Percentiles rank a stretch among this genome's conserved stretches.
phyloP scores from a whole-genome alignment of 53 echinoderm and acorn worm species.

The Holothuria leucospilota region DNA sequence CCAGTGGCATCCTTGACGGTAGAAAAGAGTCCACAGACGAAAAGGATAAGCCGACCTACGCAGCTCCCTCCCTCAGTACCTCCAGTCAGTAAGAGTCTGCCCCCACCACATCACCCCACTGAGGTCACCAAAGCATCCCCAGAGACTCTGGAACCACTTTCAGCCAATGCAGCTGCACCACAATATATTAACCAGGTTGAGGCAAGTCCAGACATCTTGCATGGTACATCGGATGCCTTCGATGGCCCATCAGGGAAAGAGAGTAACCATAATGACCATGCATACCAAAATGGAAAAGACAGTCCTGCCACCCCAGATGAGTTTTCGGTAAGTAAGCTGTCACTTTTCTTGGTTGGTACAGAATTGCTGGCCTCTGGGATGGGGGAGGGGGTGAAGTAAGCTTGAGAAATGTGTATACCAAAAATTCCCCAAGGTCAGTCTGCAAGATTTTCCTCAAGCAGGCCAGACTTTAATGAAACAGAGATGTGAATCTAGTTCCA shows the following conservation, averaged over 20 bases:
- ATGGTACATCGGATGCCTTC: not conserved
- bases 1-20: slow-evolving; percentile 15
- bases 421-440: no score
- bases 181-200: slow-evolving; percentile 37
- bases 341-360: no score
- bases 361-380: no score
- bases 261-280: slow-evolving; percentile 29
- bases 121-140: slow-evolving; percentile 16
- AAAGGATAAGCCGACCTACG: slow-evolving; percentile 16
- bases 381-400: no score
- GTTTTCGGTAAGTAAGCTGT: slow-evolving; percentile 22
- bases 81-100: not conserved
- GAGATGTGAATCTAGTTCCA: no score
- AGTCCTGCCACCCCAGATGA: slow-evolving; percentile 35
- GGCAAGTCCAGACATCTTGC: slow-evolving; percentile 40
- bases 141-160: slow-evolving; percentile 22
- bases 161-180: slow-evolving; percentile 20
- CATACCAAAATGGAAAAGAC: slow-evolving; percentile 40
- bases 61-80: slow-evolving; percentile 45
- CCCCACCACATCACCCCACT: not conserved
- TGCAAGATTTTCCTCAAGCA: no score
- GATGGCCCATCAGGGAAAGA: not conserved
- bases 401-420: no score
- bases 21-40: slow-evolving; percentile 13
- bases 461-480: no score